Evolutionary conservation across 92 coral and sea anemone genomes (phyloP).

Genomic region (Isaurus tuberculatus): DNA sequence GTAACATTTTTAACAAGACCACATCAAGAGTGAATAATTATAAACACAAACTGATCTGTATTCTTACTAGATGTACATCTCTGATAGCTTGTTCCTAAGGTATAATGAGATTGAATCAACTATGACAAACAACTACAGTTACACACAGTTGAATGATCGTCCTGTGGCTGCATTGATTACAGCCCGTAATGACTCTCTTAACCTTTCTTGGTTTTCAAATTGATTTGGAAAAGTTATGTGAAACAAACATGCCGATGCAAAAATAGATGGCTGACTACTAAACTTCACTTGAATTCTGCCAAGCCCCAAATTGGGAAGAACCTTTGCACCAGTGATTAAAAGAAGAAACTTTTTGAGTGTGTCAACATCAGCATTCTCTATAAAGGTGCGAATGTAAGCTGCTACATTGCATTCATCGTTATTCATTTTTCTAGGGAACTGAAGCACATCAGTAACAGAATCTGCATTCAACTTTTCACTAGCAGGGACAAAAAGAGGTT

Average conservation of each 20-base stretch:
- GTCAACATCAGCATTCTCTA: constrained; percentile 49
- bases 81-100: constrained; percentile 5
- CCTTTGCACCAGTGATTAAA: constrained; percentile 32
- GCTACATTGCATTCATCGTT: constrained; percentile 11
- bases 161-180: constrained; percentile 11
- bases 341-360: constrained; percentile 50
- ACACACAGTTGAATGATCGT: constrained; percentile 24
- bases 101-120: neutral
- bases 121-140: constrained; percentile 7
- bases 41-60: neutral
- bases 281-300: constrained; percentile 16
- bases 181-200: constrained; percentile 1
- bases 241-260: constrained; percentile 16
- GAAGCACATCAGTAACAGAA: constrained; percentile 41
- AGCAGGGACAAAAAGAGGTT: constrained; percentile 38
- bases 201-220: constrained; percentile 11
- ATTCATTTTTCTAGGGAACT: constrained; percentile 34
- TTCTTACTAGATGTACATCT: neutral
- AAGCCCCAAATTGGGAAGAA: constrained; percentile 24
- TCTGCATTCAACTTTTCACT: constrained; percentile 30
- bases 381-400: constrained; percentile 52
- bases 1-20: neutral
- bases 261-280: neutral
- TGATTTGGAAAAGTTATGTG: constrained; percentile 24
- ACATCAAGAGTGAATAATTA: constrained; percentile 1